Conservation (phyloP, 2,113 vertebrate species). For the Oryzias curvinotus region DNA sequence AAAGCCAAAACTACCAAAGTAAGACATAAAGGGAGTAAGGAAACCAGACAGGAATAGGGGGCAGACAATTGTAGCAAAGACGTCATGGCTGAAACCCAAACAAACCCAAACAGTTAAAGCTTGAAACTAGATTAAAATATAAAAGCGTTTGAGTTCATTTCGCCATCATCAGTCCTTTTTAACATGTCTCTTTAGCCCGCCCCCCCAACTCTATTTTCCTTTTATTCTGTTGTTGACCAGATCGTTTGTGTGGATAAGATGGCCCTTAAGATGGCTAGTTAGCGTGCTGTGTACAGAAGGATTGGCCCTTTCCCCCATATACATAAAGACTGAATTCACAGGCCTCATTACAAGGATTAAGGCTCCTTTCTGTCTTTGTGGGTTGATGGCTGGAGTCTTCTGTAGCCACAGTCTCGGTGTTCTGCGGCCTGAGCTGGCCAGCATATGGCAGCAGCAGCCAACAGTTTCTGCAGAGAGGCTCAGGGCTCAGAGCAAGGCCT, state of each 20-base stretch:
- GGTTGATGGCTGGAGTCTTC: constrained; percentile 70
- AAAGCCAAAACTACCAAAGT: constrained; percentile 46
- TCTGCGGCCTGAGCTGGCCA: constrained; percentile 77
- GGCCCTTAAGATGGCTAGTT: constrained; percentile 70
- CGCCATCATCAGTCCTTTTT: constrained; percentile 39
- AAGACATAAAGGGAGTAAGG: constrained; percentile 46
- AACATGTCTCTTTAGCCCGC: constrained; percentile 20
- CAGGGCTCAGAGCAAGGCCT: constrained; percentile 73
- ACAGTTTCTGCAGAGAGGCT: constrained; percentile 79
- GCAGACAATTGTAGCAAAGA: constrained; percentile 27
- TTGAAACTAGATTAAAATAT: constrained; percentile 12
- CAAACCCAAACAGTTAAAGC: neutral
- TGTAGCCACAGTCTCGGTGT: constrained; percentile 56
- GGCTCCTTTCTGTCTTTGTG: constrained; percentile 79
- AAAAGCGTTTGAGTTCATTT: constrained; percentile 35
- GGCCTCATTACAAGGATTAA: constrained; percentile 76
- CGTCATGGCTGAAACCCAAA: constrained; percentile 11
- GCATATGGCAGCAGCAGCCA: constrained; percentile 92
- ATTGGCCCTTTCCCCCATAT: constrained; percentile 72
- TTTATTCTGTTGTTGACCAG: constrained; percentile 62
- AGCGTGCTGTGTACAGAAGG: constrained; percentile 71
- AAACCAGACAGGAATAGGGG: constrained; percentile 27
- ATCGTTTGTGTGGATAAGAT: constrained; percentile 71
- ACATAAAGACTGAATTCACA: constrained; percentile 75
- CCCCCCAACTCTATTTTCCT: constrained; percentile 44